Evolutionary conservation across 2,113 vertebrate species (phyloP).

Genomic region (Macroglossus sobrinus): DNA sequence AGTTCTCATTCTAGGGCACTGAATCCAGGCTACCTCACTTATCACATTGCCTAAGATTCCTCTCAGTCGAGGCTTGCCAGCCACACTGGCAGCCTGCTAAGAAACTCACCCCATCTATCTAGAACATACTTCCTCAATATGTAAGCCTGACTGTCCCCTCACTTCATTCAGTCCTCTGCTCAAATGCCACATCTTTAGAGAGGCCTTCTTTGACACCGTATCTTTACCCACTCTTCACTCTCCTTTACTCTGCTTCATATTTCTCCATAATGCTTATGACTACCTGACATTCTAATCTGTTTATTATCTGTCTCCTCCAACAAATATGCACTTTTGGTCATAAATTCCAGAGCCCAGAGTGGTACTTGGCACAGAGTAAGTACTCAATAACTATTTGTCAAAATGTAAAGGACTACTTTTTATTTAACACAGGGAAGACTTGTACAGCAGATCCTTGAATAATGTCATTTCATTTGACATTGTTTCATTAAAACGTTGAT

Average conservation of each 20-base stretch:
- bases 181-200: neutral
- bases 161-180: neutral
- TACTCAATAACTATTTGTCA: neutral
- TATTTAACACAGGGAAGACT: neutral
- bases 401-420: slow-evolving; percentile 7
- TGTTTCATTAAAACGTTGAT: neutral
- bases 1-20: neutral
- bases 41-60: neutral
- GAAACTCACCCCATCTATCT: neutral
- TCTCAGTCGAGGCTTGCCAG: neutral
- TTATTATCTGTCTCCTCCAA: neutral
- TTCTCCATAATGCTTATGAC: neutral
- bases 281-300: neutral
- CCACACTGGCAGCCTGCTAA: neutral
- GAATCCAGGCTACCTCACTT: neutral
- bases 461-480: neutral
- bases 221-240: neutral
- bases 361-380: neutral
- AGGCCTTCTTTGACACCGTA: neutral
- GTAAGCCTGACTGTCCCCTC: neutral
- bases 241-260: neutral
- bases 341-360: neutral
- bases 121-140: neutral
- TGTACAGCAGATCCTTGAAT: neutral
- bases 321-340: neutral